Conservation (phyloP, 2,888 invertebrate species). For the Amorpha juglandis region DNA sequence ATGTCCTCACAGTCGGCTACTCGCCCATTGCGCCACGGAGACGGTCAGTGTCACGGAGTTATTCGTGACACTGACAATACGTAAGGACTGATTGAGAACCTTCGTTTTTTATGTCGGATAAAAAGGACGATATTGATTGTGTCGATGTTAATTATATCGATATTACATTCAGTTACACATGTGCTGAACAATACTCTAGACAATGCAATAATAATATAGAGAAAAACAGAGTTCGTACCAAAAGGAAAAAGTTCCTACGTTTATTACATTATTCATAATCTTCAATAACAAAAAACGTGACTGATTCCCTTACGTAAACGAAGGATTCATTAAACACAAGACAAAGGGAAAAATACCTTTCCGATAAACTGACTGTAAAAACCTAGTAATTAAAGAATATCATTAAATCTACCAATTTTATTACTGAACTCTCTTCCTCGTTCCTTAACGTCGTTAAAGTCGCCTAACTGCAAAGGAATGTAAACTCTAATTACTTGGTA, state of each 20-base stretch:
- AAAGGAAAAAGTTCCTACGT: not conserved
- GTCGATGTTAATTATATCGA: not conserved
- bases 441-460: slow-evolving; percentile 41
- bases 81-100: no score
- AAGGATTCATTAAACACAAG: slow-evolving; percentile 47
- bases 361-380: slow-evolving; percentile 70
- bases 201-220: not conserved
- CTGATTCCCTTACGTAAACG: slow-evolving; percentile 38
- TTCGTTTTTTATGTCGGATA: no score
- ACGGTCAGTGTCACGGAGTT: no score
- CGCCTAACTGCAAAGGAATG: slow-evolving; percentile 38
- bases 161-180: not conserved
- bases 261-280: not conserved
- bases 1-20: no score
- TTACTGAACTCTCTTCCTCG: slow-evolving; percentile 43
- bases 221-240: not conserved
- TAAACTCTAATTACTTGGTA: slow-evolving; percentile 47
- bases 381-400: slow-evolving; percentile 73
- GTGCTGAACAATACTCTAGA: not conserved
- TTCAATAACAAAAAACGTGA: not conserved
- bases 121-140: no score
- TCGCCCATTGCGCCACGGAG: no score
- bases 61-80: no score
- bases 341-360: slow-evolving; percentile 47
- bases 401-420: slow-evolving; percentile 69